phyloP scores from a whole-genome alignment of 2,888 invertebrate genomes.

The Bruchidius siliquastri region DNA sequence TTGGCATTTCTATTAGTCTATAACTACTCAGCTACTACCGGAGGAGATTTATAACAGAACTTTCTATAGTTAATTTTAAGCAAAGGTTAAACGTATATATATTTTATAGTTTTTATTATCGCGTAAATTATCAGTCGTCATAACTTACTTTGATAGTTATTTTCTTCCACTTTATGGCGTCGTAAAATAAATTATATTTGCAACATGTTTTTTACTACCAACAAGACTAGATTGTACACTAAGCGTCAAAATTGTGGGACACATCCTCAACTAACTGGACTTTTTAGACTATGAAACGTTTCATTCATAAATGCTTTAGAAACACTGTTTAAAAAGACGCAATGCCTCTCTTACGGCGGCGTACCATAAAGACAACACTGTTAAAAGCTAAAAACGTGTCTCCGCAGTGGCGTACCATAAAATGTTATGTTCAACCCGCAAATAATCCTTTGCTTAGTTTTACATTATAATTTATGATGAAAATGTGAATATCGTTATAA shows the following conservation, averaged over 20 bases:
- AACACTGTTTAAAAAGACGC: no score
- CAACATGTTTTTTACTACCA: constrained; percentile 21
- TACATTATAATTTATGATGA: no score
- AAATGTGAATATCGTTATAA: no score
- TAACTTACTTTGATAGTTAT: constrained; percentile 34
- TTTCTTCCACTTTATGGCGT: constrained; percentile 26
- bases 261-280: background rate
- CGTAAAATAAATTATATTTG: constrained; percentile 25
- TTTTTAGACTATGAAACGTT: background rate
- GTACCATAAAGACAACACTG: no score
- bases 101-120: constrained; percentile 38
- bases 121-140: constrained; percentile 33
- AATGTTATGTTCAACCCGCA: no score
- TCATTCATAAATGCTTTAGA: no score
- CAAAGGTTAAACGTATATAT: constrained; percentile 40
- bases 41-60: constrained; percentile 39
- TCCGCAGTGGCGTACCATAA: no score
- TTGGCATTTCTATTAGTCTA: constrained; percentile 50
- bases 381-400: no score
- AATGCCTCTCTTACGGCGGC: no score
- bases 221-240: background rate
- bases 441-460: no score
- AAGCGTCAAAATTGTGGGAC: background rate
- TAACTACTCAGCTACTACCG: constrained; percentile 44
- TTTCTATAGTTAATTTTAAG: constrained; percentile 40